A percentile compares a stretch with the other conserved stretches of the same genome.
Evolutionary conservation across 2,797 vertebrate species (phyloP).

Genomic region (Bovichtus variegatus): DNA sequence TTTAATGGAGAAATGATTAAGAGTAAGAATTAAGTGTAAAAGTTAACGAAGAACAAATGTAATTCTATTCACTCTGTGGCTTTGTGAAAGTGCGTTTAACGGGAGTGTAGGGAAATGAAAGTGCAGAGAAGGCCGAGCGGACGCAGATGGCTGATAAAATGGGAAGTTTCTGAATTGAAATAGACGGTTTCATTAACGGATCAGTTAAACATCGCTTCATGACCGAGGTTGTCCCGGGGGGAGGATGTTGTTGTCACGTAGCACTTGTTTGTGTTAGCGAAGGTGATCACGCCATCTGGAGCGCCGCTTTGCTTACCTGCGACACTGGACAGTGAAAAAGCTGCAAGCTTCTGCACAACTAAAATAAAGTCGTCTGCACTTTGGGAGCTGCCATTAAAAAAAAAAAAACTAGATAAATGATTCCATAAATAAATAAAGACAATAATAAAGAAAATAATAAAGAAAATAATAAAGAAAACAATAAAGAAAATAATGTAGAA

Average conservation of each 20-base stretch:
- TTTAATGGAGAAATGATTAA: background rate
- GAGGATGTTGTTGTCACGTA: background rate
- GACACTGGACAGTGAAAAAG: too few species aligned
- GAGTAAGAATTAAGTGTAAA: background rate
- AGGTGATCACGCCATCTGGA: too few species aligned
- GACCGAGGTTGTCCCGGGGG: background rate
- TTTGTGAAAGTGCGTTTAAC: background rate
- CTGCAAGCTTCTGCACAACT: background rate
- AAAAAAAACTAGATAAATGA: too few species aligned
- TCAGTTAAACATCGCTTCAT: background rate
- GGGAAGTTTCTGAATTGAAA: background rate
- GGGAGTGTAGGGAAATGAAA: background rate
- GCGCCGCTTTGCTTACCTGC: too few species aligned
- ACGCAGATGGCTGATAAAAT: background rate
- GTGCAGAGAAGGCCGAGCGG: background rate
- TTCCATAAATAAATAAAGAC: too few species aligned
- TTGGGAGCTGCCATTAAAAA: too few species aligned
- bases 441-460: too few species aligned
- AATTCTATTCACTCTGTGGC: too few species aligned
- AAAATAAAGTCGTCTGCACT: too few species aligned
- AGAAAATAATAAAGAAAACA: too few species aligned
- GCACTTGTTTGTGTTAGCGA: background rate
- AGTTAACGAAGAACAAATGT: too few species aligned
- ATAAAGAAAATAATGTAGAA: too few species aligned
- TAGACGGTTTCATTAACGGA: background rate